Evolutionary conservation across 1,140 invertebrate genomes (phyloP).

Genomic region (Hylyphantes graminicola): DNA sequence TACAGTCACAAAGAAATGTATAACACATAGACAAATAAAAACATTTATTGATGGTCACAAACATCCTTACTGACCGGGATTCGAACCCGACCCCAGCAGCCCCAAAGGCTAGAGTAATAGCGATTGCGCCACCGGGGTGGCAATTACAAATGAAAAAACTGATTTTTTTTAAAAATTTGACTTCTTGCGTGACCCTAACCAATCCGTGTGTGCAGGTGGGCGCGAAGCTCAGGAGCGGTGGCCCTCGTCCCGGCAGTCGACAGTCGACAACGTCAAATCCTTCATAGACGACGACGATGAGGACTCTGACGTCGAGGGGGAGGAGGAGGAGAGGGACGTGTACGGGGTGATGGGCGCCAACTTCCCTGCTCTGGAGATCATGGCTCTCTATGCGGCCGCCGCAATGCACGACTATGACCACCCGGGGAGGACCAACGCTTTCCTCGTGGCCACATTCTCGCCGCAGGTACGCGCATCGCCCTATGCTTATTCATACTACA

Average conservation of each 20-base stretch:
- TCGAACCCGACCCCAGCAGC: no score
- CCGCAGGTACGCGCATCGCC: slow-evolving; percentile 73
- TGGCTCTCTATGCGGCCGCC: slow-evolving; percentile 76
- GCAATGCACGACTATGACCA: slow-evolving; percentile 79
- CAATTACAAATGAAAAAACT: no score
- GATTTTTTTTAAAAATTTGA: no score
- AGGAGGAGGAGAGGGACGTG: slow-evolving; percentile 67
- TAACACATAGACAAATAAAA: no score
- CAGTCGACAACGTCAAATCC: slow-evolving; percentile 22
- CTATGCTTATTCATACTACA: no score
- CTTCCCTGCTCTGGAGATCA: slow-evolving; percentile 73
- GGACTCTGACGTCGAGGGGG: slow-evolving; percentile 25
- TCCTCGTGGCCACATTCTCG: slow-evolving; percentile 74
- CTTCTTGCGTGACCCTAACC: no score
- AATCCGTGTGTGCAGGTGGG: slow-evolving; percentile 20
- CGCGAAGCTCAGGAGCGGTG: slow-evolving; percentile 43
- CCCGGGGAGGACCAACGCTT: slow-evolving; percentile 77
- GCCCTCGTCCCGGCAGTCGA: slow-evolving; percentile 33
- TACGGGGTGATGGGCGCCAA: slow-evolving; percentile 74
- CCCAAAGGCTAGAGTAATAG: no score
- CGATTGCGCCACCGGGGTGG: no score
- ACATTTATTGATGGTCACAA: no score
- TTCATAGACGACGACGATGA: slow-evolving; percentile 47
- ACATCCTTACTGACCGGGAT: no score
- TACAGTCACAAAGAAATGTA: no score